These are phyloP conservation scores for Rhagoletis zephyria DNA, from an alignment of 1,140 invertebrate species.

Conservation along the genomic window DNA sequence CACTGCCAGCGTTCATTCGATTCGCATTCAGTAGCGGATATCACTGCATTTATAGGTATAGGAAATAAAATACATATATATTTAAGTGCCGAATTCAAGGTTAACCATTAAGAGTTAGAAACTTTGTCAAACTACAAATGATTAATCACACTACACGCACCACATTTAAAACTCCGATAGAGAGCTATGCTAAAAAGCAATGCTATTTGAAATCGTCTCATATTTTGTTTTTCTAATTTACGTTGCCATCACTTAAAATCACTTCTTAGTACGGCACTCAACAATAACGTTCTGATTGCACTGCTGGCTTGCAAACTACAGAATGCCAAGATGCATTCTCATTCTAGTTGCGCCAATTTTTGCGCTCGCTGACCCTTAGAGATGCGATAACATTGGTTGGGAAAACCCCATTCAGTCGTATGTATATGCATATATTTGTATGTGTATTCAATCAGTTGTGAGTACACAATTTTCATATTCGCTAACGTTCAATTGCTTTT, in stretches of 20 bases:
- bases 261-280: background rate
- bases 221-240: background rate
- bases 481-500: too few species aligned
- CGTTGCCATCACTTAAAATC: background rate
- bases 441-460: too few species aligned
- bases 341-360: too few species aligned
- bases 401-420: too few species aligned
- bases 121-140: too few species aligned
- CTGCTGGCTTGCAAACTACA: too few species aligned
- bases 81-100: background rate
- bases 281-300: background rate
- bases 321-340: too few species aligned
- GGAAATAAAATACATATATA: background rate
- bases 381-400: too few species aligned
- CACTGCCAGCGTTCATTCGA: constrained; percentile 58
- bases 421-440: too few species aligned
- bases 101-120: too few species aligned
- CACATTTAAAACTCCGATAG: background rate
- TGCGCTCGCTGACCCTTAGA: too few species aligned
- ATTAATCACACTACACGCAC: background rate
- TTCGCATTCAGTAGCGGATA: background rate
- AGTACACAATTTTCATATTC: too few species aligned
- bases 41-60: background rate
- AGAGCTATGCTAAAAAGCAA: background rate
- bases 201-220: background rate